Base-by-base conservation (phyloP, 2,888 invertebrate genomes). In the Ichneumoninae sp. region DNA sequence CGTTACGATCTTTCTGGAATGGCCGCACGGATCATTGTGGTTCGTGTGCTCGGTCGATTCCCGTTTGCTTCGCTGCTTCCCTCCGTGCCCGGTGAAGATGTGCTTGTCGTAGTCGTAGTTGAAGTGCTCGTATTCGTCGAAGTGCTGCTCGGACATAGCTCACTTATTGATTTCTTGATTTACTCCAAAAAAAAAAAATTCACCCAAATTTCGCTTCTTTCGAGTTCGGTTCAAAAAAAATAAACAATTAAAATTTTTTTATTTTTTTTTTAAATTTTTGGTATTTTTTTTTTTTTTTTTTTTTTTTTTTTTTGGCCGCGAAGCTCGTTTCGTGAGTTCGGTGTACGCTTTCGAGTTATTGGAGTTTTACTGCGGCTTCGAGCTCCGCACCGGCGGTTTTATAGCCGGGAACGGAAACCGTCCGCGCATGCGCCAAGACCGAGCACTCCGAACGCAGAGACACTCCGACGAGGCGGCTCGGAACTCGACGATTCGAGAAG, bases 61-160 rank as follows among this genome's bases (percentile, higher is more conserved):
- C 93, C 97, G 97, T 95, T 98, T 98, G 83, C 97, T 96, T 88
- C 98, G 95, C 91, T 98, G 97, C 94, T 98, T 98, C 86, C 98
- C 98, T 92, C 98, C 97, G 94, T 98, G 97, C 33, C 97, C 97
- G 63, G 96, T 96, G 94, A 96, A 97, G 87, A 98, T 96, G 93
- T 97, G 96, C 94, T 98, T 98, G 94, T 98, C 98, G 95, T 97
- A 96, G 90, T 98, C 98, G 94, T 97, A 98, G 94, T 98, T 98
- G 95, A 98, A 98, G 93, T 98, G 97, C 93, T 98, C 98, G 95
- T 98, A 98, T 93, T 98, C 96, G 95, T 98, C 98, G 94, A 97
- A 96, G 95, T 97, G 96, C 91, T 95, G 95, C 94, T 97, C 97
- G 92, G 97, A 97, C 98, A 98, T 97, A 81, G 57, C 66, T 86